Conservation (phyloP, 2,113 vertebrate genomes). For the Oryzias javanicus region DNA sequence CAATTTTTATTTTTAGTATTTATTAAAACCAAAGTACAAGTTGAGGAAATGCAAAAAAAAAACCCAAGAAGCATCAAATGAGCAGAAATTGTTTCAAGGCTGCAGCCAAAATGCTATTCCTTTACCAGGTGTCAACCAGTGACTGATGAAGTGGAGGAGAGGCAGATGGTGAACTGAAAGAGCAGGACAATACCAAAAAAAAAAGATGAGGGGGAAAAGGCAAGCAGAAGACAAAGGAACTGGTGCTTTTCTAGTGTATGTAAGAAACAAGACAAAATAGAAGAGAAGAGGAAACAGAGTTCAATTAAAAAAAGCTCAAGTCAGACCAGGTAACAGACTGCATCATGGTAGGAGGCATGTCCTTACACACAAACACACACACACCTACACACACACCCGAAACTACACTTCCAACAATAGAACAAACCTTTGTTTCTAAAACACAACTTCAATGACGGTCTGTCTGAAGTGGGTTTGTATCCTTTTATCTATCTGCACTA, state of each 20-base stretch:
- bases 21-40: no score
- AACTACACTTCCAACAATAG: background rate
- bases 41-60: background rate
- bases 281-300: background rate
- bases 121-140: slow-evolving; percentile 30
- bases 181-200: slow-evolving; percentile 35
- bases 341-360: slow-evolving; percentile 1
- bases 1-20: no score
- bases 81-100: background rate
- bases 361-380: slow-evolving; percentile 13
- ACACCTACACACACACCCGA: slow-evolving; percentile 1
- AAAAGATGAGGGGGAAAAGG: background rate
- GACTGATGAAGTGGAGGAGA: slow-evolving; percentile 1
- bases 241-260: slow-evolving; percentile 11
- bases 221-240: background rate
- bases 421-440: background rate
- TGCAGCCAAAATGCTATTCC: background rate
- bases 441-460: no score
- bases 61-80: slow-evolving; percentile 18
- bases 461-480: no score
- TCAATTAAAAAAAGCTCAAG: background rate
- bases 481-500: no score
- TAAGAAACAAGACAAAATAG: background rate
- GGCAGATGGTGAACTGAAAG: slow-evolving; percentile 47
- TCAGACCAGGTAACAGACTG: slow-evolving; percentile 28